phyloP scores from a whole-genome alignment of 2,797 vertebrate genomes.

The Cirrhinus mrigala region DNA sequence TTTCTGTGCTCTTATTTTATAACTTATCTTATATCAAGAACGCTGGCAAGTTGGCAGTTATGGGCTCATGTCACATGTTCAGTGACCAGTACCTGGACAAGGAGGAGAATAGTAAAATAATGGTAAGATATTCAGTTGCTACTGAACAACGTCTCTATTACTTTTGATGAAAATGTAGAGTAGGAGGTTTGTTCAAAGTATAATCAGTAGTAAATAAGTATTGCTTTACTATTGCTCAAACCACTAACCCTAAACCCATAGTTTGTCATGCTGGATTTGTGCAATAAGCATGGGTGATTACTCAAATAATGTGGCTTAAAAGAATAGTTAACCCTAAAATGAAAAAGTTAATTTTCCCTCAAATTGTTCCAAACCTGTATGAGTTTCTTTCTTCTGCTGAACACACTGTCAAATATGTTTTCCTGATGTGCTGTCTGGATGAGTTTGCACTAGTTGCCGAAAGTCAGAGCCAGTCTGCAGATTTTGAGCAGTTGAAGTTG shows the following conservation, averaged over 20 bases:
- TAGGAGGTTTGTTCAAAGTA: not conserved
- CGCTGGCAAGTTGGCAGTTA: conserved; percentile 90
- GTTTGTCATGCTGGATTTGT: no score
- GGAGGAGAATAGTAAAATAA: conserved; percentile 96
- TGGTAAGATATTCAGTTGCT: conserved; percentile 78
- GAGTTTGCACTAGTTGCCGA: not conserved
- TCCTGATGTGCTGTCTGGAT: not conserved
- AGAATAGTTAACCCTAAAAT: no score
- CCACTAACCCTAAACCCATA: not conserved
- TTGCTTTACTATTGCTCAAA: not conserved
- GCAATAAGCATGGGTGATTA: no score
- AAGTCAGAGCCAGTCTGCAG: not conserved
- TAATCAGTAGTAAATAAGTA: not conserved
- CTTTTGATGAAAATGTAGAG: not conserved
- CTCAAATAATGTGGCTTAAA: no score
- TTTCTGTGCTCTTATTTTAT: conserved; percentile 32
- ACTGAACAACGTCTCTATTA: not conserved
- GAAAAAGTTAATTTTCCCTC: no score
- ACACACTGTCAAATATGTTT: not conserved
- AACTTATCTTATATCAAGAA: conserved; percentile 70
- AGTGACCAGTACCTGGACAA: conserved; percentile 96
- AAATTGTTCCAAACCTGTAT: no score
- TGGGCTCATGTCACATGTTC: conserved; percentile 98
- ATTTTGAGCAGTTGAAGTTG: no score
- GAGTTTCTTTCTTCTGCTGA: no score